Evolutionary conservation across 1,140 invertebrate species (phyloP).

Genomic region (Pachypsylla venusta): DNA sequence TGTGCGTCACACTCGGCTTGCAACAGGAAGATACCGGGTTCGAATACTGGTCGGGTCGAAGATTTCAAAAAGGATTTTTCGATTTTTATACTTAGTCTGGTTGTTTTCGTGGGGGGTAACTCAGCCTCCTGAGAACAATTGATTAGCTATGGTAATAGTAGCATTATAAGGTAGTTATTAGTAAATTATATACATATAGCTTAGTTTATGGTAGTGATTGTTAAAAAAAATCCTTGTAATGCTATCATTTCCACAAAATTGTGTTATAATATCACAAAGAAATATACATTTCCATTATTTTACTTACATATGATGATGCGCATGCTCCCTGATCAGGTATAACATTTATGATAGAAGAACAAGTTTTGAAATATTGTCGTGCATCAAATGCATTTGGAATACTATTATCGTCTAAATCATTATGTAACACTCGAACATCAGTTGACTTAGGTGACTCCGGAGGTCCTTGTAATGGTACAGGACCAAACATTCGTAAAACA

Average conservation of each 20-base stretch:
- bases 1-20: too few relatives aligned
- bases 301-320: background rate
- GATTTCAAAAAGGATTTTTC: too few relatives aligned
- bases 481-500: background rate
- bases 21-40: too few relatives aligned
- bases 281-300: too few relatives aligned
- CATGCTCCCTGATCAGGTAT: slow-evolving; percentile 1
- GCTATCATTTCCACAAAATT: background rate
- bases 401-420: background rate
- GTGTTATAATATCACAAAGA: too few relatives aligned
- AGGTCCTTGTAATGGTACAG: background rate
- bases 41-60: too few relatives aligned
- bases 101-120: too few relatives aligned
- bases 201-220: too few relatives aligned
- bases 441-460: background rate
- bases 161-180: background rate
- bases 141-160: background rate
- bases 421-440: background rate
- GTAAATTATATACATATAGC: background rate
- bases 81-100: too few relatives aligned
- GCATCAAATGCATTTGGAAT: background rate
- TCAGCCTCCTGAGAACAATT: too few relatives aligned
- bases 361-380: background rate
- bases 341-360: background rate
- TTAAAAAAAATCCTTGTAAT: background rate